These are phyloP conservation scores for Carlito syrichta DNA, from an alignment of 2,113 vertebrate species.

Conservation along the genomic window DNA sequence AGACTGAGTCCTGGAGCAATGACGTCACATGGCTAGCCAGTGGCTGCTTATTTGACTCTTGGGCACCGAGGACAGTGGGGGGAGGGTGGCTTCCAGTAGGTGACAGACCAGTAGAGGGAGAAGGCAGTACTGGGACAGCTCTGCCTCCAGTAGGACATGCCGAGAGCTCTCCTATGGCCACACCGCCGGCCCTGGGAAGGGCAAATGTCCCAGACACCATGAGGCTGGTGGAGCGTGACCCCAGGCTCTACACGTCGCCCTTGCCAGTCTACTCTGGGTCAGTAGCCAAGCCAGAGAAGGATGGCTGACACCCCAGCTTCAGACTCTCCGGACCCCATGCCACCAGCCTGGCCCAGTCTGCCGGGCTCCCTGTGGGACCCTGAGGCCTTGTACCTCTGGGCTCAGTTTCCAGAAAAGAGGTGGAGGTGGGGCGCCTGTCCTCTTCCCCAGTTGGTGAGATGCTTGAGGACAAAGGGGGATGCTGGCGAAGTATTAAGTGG, in stretches of 20 bases:
- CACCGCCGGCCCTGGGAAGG: background rate
- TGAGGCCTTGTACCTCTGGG: background rate
- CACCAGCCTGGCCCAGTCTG: accelerated
- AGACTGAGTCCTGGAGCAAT: background rate
- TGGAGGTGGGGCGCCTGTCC: background rate
- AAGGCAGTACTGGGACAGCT: background rate
- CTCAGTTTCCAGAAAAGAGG: accelerated
- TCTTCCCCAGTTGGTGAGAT: background rate
- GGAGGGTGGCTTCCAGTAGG: background rate
- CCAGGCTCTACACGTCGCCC: too few species aligned
- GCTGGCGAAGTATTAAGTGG: background rate
- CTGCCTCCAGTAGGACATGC: background rate
- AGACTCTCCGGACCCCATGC: accelerated
- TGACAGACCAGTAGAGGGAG: background rate
- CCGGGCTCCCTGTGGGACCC: background rate
- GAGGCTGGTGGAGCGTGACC: too few species aligned
- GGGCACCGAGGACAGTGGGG: background rate
- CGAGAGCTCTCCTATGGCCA: background rate
- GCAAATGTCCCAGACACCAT: too few species aligned
- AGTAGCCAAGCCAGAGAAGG: background rate
- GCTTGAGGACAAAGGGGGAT: background rate
- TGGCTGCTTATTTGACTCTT: background rate
- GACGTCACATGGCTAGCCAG: background rate
- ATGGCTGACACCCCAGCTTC: background rate
- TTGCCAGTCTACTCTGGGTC: too few species aligned